These are phyloP conservation scores for Xylophagus ater DNA, from an alignment of 2,888 invertebrate genomes.

Conservation along the genomic window DNA sequence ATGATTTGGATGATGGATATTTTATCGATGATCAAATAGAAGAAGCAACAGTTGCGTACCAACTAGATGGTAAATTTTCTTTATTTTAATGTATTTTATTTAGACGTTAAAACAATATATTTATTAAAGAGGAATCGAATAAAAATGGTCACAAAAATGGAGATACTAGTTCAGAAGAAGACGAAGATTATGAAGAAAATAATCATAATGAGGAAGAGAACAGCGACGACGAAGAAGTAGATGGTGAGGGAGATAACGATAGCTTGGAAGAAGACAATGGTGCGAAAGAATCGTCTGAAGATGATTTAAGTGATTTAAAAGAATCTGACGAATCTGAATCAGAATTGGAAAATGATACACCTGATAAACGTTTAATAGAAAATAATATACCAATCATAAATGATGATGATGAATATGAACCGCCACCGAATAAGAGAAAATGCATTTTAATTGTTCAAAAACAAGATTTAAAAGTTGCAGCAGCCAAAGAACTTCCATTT, in stretches of 20 bases:
- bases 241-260: conserved; percentile 23
- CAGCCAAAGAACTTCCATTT: conserved; percentile 47
- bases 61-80: conserved; percentile 28
- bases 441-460: background rate
- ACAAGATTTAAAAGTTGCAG: conserved; percentile 25
- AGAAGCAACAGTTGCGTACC: conserved; percentile 29
- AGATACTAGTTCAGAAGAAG: conserved; percentile 12
- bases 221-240: conserved; percentile 22
- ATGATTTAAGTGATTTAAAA: conserved; percentile 34
- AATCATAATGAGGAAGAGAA: conserved; percentile 19
- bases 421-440: background rate
- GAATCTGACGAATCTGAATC: conserved; percentile 24
- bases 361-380: conserved; percentile 18
- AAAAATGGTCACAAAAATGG: background rate
- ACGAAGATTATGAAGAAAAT: conserved; percentile 22
- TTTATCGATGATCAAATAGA: conserved; percentile 41
- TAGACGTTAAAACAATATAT: conserved; percentile 16
- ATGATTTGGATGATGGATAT: conserved; percentile 79
- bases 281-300: conserved; percentile 35
- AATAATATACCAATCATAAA: conserved; percentile 25
- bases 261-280: conserved; percentile 10
- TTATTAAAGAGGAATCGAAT: background rate
- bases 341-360: conserved; percentile 30
- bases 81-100: background rate
- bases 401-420: conserved; percentile 20